A percentile compares a stretch with the other conserved stretches of the same genome.
phyloP scores from a whole-genome alignment of 1,140 invertebrate species.

The Bradynema listronoti region DNA sequence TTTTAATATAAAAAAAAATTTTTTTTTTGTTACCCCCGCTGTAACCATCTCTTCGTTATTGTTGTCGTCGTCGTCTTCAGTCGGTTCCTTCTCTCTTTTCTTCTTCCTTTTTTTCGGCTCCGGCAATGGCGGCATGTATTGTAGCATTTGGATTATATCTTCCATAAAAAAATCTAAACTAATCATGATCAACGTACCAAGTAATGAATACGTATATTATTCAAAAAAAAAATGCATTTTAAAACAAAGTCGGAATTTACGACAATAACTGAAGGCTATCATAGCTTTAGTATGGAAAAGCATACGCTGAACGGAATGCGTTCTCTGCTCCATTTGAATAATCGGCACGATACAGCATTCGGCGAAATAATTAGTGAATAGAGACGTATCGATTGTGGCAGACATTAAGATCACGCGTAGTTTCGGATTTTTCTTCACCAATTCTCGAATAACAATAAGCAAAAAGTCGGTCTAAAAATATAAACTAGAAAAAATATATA shows the following conservation, averaged over 20 bases:
- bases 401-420: constrained; percentile 61
- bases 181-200: not conserved
- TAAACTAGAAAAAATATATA: constrained; percentile 5
- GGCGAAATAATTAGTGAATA: constrained; percentile 61
- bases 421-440: constrained; percentile 59
- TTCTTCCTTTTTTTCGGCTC: constrained; percentile 32
- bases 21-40: constrained; percentile 32
- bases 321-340: constrained; percentile 60
- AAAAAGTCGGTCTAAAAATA: constrained; percentile 62
- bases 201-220: not conserved
- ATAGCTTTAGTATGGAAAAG: too few species aligned
- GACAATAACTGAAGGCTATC: too few species aligned
- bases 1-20: too few species aligned
- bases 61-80: constrained; percentile 12
- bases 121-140: constrained; percentile 37
- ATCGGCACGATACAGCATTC: constrained; percentile 54
- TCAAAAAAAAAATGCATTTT: too few species aligned
- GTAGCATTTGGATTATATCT: constrained; percentile 44
- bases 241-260: too few species aligned
- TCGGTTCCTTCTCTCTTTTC: constrained; percentile 16
- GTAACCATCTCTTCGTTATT: constrained; percentile 20
- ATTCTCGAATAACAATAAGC: constrained; percentile 61
- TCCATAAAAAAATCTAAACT: constrained; percentile 51
- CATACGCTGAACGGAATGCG: constrained; percentile 60
- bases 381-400: constrained; percentile 60